Conservation (phyloP, 2,113 vertebrate genomes). For the Paradoxurus hermaphroditus region DNA sequence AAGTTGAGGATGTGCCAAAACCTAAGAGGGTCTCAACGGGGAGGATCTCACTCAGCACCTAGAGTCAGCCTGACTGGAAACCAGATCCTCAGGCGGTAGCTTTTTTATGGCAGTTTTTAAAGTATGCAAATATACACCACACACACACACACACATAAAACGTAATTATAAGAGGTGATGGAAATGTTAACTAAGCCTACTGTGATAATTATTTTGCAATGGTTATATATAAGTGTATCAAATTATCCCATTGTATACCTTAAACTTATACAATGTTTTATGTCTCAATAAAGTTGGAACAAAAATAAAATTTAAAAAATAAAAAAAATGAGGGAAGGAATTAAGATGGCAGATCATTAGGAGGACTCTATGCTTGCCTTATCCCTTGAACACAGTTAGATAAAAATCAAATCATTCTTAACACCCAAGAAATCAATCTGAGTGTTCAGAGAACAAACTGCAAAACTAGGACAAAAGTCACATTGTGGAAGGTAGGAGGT, state of each 20-base stretch:
- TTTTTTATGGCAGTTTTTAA: neutral
- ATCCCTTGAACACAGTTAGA: too few species aligned
- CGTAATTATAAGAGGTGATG: neutral
- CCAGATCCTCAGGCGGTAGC: neutral
- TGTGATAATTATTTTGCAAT: neutral
- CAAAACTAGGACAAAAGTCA: too few species aligned
- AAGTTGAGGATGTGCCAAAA: neutral
- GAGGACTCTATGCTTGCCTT: too few species aligned
- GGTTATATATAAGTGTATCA: neutral
- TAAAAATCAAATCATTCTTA: too few species aligned
- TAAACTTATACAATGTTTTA: neutral
- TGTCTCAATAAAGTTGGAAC: neutral
- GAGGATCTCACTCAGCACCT: neutral
- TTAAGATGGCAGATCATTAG: too few species aligned
- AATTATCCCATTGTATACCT: neutral
- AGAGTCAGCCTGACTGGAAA: neutral
- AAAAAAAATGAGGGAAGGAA: too few species aligned
- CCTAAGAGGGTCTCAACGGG: neutral
- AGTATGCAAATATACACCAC: neutral
- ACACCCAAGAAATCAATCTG: too few species aligned
- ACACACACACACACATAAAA: too few species aligned
- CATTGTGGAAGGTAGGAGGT: too few species aligned
- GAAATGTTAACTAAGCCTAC: neutral
- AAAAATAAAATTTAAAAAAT: slow-evolving; percentile 14
- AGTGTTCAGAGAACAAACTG: too few species aligned